Evolutionary conservation across 2,113 vertebrate species (phyloP), one percentile per base, ranked within the genome.

Genomic region (Morone saxatilis): DNA sequence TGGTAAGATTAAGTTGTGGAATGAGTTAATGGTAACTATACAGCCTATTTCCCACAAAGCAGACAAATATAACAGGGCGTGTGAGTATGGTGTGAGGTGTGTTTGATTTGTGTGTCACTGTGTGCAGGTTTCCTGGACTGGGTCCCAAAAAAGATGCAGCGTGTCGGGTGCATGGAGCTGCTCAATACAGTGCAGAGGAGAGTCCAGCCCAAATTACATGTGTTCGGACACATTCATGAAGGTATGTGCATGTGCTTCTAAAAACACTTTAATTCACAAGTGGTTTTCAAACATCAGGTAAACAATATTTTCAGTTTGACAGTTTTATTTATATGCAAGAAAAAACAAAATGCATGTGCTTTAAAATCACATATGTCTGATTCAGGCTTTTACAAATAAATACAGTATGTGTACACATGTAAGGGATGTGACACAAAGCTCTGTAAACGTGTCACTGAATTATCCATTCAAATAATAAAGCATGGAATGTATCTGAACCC

Each of bases 121-220:
- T 61, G 11, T 80, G 4, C 93, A 99, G 98, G 98, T 78, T 99
- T 99, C 88, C 94, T 99, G 91, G 98, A 99, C 93, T 99, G 98
- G 98, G 98, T 99, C 71, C 98, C 98, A 10, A 98, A 97, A 94
- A 98, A 99, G 94, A 98, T 99, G 97, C 98, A 99, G 91, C 95
- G 98, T 6, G 98, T 99, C 25, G 98, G 98, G 16, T 99, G 98
- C 17, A 97, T 99, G 94, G 98, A 99, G 92, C 95, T 99, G 60
- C 95, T 99, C 59, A 99, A 99, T 93, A 98, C 98, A 0, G 98
- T 99, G 78, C 98, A 99, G 96, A 96, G 97, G 78, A 95, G 98
- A 76, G 96, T 99, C 75, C 97, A 99, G 90, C 98, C 98, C 14
- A 97, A 98, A 74, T 91, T 98, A 22, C 98, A 99, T 0, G 97